Evolutionary conservation across 2,797 vertebrate genomes (phyloP).

Genomic region (Cetoscarus ocellatus): DNA sequence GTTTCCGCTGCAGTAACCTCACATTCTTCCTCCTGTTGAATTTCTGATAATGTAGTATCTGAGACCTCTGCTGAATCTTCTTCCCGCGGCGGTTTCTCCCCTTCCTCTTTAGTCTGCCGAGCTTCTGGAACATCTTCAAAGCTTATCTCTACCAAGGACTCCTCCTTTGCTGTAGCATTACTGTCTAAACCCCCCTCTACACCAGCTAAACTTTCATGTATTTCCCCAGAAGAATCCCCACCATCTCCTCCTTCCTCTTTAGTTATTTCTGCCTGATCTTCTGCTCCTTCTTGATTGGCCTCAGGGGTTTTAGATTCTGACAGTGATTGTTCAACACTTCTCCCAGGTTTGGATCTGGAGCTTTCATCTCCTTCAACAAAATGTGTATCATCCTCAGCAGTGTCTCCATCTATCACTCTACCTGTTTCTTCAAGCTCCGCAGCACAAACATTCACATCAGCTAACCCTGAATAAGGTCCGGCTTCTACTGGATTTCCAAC

Average conservation of each 20-base stretch:
- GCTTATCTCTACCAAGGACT: conserved; percentile 65
- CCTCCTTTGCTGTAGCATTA: conserved; percentile 44
- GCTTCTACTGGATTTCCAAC: conserved; percentile 24
- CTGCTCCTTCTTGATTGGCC: conserved; percentile 26
- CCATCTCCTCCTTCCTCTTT: conserved; percentile 29
- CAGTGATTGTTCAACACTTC: conserved; percentile 21
- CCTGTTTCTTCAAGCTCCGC: conserved; percentile 47
- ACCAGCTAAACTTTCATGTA: conserved; percentile 33
- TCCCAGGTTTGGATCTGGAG: conserved; percentile 33
- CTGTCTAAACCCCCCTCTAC: conserved; percentile 32
- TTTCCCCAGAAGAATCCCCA: conserved; percentile 38
- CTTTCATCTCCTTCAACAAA: conserved; percentile 41
- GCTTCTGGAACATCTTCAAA: conserved; percentile 68
- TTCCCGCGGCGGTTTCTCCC: conserved; percentile 40
- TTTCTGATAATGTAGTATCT: conserved; percentile 35
- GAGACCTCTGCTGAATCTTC: conserved; percentile 24
- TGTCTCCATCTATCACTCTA: conserved; percentile 2
- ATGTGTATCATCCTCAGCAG: conserved; percentile 14
- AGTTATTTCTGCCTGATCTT: conserved; percentile 43
- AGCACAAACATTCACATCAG: conserved; percentile 52
- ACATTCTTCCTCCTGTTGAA: conserved; percentile 25
- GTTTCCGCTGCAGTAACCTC: conserved; percentile 9
- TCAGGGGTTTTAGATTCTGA: conserved; percentile 42
- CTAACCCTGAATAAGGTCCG: conserved; percentile 28
- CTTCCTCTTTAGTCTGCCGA: conserved; percentile 37